Evolutionary conservation across 1,140 invertebrate genomes (phyloP).

Genomic region (Trichomalopsis sarcophagae): DNA sequence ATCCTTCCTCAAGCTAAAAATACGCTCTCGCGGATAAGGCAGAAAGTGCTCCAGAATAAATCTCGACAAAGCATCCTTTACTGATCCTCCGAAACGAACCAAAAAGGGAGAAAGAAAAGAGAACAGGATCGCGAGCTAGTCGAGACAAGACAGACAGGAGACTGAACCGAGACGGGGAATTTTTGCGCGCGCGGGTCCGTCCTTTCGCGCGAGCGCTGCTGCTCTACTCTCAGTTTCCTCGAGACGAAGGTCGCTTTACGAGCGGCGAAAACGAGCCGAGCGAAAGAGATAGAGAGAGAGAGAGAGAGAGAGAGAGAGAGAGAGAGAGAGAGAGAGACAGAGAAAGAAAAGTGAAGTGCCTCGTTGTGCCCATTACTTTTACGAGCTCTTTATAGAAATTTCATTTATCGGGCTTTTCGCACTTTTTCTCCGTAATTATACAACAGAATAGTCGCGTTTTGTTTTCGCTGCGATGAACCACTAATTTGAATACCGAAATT

Average conservation of each 20-base stretch:
- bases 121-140: neutral
- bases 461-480: too few relatives aligned
- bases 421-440: too few relatives aligned
- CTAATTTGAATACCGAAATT: too few relatives aligned
- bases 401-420: neutral
- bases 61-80: neutral
- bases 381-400: conserved; percentile 15
- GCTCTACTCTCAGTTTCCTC: conserved; percentile 10
- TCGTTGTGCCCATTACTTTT: neutral
- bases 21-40: too few relatives aligned
- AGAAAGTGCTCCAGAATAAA: neutral
- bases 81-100: neutral
- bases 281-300: neutral
- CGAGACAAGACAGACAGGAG: neutral
- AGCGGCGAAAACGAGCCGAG: neutral
- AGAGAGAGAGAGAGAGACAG: neutral
- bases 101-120: neutral
- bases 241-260: conserved; percentile 37
- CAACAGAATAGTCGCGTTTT: too few relatives aligned
- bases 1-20: too few relatives aligned
- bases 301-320: neutral
- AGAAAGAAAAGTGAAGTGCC: conserved; percentile 1
- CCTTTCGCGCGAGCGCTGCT: neutral
- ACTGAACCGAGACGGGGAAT: neutral
- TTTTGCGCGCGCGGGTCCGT: conserved; percentile 13